These are phyloP conservation scores for Simalia tracyae DNA, from an alignment of 2,797 vertebrate species.

Conservation along the genomic window DNA sequence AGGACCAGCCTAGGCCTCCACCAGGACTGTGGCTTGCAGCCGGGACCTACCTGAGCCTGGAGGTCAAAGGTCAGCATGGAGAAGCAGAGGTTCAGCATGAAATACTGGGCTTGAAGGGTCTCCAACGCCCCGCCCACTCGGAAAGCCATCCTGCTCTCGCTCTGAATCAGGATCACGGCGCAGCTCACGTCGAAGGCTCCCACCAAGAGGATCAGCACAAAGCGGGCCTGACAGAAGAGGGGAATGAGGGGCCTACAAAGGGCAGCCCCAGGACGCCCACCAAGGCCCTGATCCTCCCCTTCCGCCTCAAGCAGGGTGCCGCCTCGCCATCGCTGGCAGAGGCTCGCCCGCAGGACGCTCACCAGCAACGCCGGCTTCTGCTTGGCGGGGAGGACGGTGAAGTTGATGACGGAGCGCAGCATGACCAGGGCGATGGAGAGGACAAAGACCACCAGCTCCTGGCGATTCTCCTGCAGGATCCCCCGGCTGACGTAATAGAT, in stretches of 20 bases:
- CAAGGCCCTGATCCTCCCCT: neutral
- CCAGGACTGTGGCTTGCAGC: neutral
- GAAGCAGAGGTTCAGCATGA: slow-evolving; percentile 82
- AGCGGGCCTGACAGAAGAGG: slow-evolving; percentile 73
- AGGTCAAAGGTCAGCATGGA: slow-evolving; percentile 89
- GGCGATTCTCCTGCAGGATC: slow-evolving; percentile 85
- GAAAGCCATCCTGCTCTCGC: slow-evolving; percentile 85
- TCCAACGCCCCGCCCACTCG: slow-evolving; percentile 83
- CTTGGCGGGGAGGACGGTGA: slow-evolving; percentile 68
- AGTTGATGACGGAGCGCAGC: slow-evolving; percentile 82
- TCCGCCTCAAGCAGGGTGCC: neutral
- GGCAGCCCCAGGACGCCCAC: neutral
- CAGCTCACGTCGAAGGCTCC: slow-evolving; percentile 77
- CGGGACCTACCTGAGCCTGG: slow-evolving; percentile 81
- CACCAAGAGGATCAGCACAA: slow-evolving; percentile 76
- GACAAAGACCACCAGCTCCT: slow-evolving; percentile 81
- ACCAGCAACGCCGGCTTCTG: slow-evolving; percentile 76
- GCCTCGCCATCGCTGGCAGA: neutral
- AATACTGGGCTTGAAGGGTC: slow-evolving; percentile 81
- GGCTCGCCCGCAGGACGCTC: slow-evolving; percentile 37
- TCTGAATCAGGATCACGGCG: slow-evolving; percentile 73
- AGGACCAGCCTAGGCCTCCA: neutral
- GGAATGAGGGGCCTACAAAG: neutral
- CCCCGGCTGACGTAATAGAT: slow-evolving; percentile 83
- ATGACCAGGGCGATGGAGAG: slow-evolving; percentile 78